These are phyloP conservation scores for Apomyelois bistriatella DNA, from an alignment of 2,888 invertebrate species.

Conservation along the genomic window DNA sequence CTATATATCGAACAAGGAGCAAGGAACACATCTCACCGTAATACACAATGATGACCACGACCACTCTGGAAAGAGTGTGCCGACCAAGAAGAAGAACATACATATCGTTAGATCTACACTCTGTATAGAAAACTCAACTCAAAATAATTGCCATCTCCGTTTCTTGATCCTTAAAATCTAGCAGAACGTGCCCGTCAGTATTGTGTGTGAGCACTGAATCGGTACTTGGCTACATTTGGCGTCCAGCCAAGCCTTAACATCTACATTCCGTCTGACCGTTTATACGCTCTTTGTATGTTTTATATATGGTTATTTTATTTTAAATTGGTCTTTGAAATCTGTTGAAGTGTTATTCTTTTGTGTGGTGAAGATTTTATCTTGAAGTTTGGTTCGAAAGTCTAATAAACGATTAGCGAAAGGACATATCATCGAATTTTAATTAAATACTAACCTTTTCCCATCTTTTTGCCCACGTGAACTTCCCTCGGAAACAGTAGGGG, in stretches of 20 bases:
- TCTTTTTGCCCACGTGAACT: too few species aligned
- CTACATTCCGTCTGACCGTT: constrained; percentile 1
- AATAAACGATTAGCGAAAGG: too few species aligned
- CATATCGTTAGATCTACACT: too few species aligned
- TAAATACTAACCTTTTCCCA: too few species aligned
- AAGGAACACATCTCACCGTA: too few species aligned
- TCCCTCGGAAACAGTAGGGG: too few species aligned
- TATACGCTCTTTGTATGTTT: constrained; percentile 4
- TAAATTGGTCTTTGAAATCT: neutral
- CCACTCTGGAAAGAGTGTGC: too few species aligned
- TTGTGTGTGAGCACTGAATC: constrained; percentile 1
- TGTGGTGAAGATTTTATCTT: neutral
- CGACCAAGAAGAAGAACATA: too few species aligned
- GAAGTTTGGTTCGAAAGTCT: neutral
- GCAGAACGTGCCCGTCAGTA: neutral
- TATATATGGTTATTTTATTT: constrained; percentile 5
- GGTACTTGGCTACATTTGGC: neutral
- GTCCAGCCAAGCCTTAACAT: neutral
- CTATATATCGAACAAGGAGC: too few species aligned
- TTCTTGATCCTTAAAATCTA: neutral
- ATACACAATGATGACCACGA: too few species aligned
- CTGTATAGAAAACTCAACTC: neutral
- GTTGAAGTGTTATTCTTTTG: neutral
- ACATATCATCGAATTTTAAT: too few species aligned
- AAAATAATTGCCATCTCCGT: neutral